phyloP scores from a whole-genome alignment of 2,113 vertebrate species.

The Psettodes erumei region DNA sequence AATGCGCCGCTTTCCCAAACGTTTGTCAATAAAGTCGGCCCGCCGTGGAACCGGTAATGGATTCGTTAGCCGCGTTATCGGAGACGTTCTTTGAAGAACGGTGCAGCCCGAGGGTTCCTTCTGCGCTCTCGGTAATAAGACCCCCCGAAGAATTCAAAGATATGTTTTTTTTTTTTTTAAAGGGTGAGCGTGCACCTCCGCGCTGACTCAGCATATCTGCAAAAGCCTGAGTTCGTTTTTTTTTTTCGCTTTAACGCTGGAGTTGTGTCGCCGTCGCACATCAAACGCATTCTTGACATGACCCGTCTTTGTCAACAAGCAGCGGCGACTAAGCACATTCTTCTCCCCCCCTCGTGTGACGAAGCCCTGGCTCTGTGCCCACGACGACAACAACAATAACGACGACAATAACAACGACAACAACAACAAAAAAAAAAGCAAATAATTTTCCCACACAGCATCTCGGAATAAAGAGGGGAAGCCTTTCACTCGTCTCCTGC shows the following conservation, averaged over 20 bases:
- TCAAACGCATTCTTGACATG: slow-evolving; percentile 37
- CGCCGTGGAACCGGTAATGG: slow-evolving; percentile 48
- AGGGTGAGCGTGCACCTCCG: slow-evolving; percentile 21
- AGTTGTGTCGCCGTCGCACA: slow-evolving; percentile 31
- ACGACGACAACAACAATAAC: background rate
- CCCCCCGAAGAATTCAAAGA: slow-evolving; percentile 34
- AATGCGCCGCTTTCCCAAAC: background rate
- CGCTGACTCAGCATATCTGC: slow-evolving; percentile 52
- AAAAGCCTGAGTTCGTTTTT: slow-evolving; percentile 15
- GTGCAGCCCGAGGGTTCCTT: slow-evolving; percentile 19
- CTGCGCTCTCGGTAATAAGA: slow-evolving; percentile 14
- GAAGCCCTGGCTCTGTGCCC: slow-evolving; percentile 43
- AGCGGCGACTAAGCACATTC: slow-evolving; percentile 25
- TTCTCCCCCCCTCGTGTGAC: slow-evolving; percentile 50
- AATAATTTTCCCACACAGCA: slow-evolving; percentile 25
- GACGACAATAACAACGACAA: no score
- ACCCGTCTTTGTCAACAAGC: slow-evolving; percentile 46
- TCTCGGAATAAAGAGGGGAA: slow-evolving; percentile 53
- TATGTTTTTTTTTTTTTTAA: slow-evolving; percentile 2
- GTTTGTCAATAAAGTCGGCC: slow-evolving; percentile 51
- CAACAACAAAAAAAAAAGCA: background rate
- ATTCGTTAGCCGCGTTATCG: slow-evolving; percentile 51
- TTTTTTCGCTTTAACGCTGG: slow-evolving; percentile 36
- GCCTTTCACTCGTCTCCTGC: slow-evolving; percentile 51
- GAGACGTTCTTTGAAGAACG: slow-evolving; percentile 55